Percentiles rank a stretch among this genome's conserved stretches.
phyloP scores from a whole-genome alignment of 1,140 invertebrate genomes.

The Drosophila bipectinata region DNA sequence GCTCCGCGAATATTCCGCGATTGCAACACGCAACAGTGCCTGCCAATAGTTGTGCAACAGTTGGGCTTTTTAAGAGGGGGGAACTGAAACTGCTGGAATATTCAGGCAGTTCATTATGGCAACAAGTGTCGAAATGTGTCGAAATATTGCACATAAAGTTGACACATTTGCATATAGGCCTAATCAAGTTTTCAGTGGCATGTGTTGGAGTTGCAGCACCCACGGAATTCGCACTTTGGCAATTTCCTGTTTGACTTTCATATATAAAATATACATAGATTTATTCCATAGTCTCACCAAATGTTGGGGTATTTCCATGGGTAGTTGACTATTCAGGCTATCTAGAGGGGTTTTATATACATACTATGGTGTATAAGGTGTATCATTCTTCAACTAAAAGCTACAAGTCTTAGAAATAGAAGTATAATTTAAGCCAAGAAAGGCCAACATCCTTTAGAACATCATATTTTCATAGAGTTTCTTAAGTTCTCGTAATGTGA shows the following conservation, averaged over 20 bases:
- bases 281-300: slow-evolving; percentile 13
- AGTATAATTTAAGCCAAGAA: too few species aligned
- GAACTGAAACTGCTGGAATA: slow-evolving; percentile 46
- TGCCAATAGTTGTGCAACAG: slow-evolving; percentile 42
- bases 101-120: slow-evolving; percentile 70
- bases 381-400: background rate
- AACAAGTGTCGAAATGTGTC: slow-evolving; percentile 77
- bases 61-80: slow-evolving; percentile 38
- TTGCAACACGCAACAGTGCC: slow-evolving; percentile 33
- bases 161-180: slow-evolving; percentile 81
- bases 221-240: slow-evolving; percentile 36
- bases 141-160: slow-evolving; percentile 78
- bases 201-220: background rate
- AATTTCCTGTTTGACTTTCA: slow-evolving; percentile 44
- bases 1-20: slow-evolving; percentile 21
- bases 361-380: too few species aligned
- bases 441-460: background rate
- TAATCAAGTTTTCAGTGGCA: slow-evolving; percentile 74
- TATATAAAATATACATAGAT: background rate
- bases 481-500: slow-evolving; percentile 40
- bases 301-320: slow-evolving; percentile 43
- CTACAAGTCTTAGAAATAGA: too few species aligned
- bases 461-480: background rate
- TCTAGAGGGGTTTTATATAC: slow-evolving; percentile 6
- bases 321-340: slow-evolving; percentile 57